These are phyloP conservation scores for Sanderia malayensis DNA, from an alignment of 30 jellyfish, hydroid and myxozoan species.

Conservation along the genomic window DNA sequence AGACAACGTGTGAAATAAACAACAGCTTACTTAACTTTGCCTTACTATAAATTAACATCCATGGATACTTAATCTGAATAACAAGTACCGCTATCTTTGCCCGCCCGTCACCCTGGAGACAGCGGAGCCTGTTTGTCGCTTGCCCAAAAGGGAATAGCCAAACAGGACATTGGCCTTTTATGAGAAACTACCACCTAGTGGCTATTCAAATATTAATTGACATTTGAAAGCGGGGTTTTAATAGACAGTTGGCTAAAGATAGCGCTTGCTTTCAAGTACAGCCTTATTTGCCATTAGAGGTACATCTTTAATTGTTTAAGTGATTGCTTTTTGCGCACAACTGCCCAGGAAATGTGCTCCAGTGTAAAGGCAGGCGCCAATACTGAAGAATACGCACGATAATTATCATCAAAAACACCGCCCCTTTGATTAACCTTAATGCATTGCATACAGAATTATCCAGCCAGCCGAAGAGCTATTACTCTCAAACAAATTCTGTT, in stretches of 20 bases:
- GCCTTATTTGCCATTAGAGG: background rate
- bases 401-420: conserved; percentile 23
- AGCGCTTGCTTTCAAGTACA: background rate
- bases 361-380: conserved; percentile 35
- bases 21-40: background rate
- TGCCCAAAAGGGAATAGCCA: background rate
- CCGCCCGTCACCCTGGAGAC: conserved; percentile 14
- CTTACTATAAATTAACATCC: background rate
- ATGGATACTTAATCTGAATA: too few species aligned
- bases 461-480: too few species aligned
- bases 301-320: background rate
- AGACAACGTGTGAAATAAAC: background rate
- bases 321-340: conserved; percentile 14
- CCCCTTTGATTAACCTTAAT: conserved; percentile 23
- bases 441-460: too few species aligned
- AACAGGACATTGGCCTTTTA: background rate
- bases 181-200: background rate
- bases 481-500: too few species aligned
- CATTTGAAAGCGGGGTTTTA: background rate
- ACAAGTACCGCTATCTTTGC: too few species aligned
- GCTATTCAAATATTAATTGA: background rate
- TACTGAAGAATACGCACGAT: conserved; percentile 19
- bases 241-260: background rate
- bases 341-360: conserved; percentile 41
- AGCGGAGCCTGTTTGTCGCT: conserved; percentile 7